Conservation (phyloP, 2,888 invertebrate genomes). For the Pachycephus smyrnensis region DNA sequence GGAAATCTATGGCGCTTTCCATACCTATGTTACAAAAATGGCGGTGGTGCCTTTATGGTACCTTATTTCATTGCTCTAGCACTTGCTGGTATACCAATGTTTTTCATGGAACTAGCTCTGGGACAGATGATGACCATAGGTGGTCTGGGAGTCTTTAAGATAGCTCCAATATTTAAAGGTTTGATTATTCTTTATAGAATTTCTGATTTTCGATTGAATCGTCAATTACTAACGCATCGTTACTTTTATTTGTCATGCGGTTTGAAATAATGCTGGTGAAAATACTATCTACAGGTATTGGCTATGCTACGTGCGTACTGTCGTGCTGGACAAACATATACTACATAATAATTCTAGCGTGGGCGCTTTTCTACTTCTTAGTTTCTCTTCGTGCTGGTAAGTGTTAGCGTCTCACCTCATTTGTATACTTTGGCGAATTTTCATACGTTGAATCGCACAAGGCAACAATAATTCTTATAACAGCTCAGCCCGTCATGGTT, state of each 20-base stretch:
- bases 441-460: not conserved
- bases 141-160: constrained; percentile 70
- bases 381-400: constrained; percentile 87
- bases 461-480: not conserved
- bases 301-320: constrained; percentile 98
- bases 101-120: constrained; percentile 73
- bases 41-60: constrained; percentile 71
- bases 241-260: not conserved
- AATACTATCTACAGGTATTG: constrained; percentile 76
- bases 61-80: constrained; percentile 73
- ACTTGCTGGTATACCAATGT: constrained; percentile 72
- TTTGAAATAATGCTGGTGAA: not conserved
- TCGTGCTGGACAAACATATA: constrained; percentile 99
- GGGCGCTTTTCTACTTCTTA: constrained; percentile 98
- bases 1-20: constrained; percentile 78
- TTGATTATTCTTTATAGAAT: constrained; percentile 11
- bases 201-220: not conserved
- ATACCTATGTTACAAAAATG: constrained; percentile 70
- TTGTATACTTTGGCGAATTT: not conserved
- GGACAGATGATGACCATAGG: constrained; percentile 73
- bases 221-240: not conserved
- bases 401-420: constrained; percentile 22
- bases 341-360: constrained; percentile 97
- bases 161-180: constrained; percentile 72
- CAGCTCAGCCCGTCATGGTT: not conserved